Percentiles rank a stretch among this genome's conserved stretches.
These are phyloP conservation scores for Drosophila formosana DNA, from an alignment of 2,888 invertebrate genomes.

Conservation along the genomic window DNA sequence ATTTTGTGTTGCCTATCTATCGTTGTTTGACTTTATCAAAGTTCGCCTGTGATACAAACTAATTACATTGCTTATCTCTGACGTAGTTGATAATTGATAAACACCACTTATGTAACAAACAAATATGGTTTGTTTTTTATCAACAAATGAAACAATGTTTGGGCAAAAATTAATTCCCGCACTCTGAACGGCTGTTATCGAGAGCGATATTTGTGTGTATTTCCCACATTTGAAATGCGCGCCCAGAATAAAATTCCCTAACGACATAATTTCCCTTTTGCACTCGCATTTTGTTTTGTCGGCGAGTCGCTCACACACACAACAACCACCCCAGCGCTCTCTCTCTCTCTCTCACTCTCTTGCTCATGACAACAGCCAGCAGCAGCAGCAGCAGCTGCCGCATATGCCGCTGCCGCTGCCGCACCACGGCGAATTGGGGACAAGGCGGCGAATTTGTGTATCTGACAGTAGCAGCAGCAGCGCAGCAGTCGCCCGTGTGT, in stretches of 20 bases:
- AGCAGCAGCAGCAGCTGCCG: constrained; percentile 63
- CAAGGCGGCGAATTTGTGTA: constrained; percentile 65
- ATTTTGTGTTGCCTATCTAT: not conserved
- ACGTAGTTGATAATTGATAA: constrained; percentile 4
- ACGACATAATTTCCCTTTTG: constrained; percentile 61
- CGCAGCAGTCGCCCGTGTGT: constrained; percentile 53
- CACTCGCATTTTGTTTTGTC: constrained; percentile 58
- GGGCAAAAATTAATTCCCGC: not conserved
- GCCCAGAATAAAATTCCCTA: constrained; percentile 43
- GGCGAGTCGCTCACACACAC: constrained; percentile 52
- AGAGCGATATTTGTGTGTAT: constrained; percentile 17
- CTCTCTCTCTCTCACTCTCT: constrained; percentile 40
- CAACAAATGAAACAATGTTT: not conserved
- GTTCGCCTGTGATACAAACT: not conserved
- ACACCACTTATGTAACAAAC: not conserved
- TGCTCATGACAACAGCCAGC: constrained; percentile 6
- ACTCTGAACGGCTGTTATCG: constrained; percentile 21
- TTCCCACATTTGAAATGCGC: constrained; percentile 51
- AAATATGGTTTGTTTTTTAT: not conserved
- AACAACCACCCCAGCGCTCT: constrained; percentile 25
- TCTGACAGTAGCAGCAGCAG: constrained; percentile 56
- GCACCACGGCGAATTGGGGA: constrained; percentile 64
- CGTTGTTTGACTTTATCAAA: not conserved
- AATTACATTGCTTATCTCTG: constrained; percentile 31
- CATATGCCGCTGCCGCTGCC: constrained; percentile 52